Base-by-base conservation (phyloP, 1,140 invertebrate genomes). In the Ips typographus region DNA sequence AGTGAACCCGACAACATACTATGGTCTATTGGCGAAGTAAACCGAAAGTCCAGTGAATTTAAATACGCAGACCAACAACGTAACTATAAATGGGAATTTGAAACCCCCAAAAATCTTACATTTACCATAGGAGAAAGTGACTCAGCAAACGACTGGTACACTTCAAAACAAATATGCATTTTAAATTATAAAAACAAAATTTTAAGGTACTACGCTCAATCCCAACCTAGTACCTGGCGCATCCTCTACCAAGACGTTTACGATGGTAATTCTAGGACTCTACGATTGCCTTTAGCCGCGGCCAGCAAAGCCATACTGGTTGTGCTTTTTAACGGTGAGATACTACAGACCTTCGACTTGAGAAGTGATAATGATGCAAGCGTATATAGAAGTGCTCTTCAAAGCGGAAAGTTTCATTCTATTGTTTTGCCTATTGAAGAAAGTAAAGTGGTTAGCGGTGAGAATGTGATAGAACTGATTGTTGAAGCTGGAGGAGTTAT, bases 201-300 rank as follows among this genome's bases (percentile, higher is more conserved):
- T 65, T 57, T 3, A 43, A 58, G 65, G 55, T 59, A 67, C 22
- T 67, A 67, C 36, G 55, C 65, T 3, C 65, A 67, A 52, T 58
- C 65, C 40, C 3, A 67, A 49, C 5, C 65, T n/a, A 56, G 65
- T 37, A 36, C 22, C 37, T 67, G 65, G 65, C 38, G 6, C 4
- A 59, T 67, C 7, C 4, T 49, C 40, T 67, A 67, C 47, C 36
- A 49, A 51, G 65, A 67, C 44, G 59, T 2, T 37, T 43, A 49
- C 39, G 65, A 67, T 59, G 65, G 65, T 4, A 39, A 44, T 4
- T 3, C 1, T 5, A 47, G 65, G 56, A 58, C 36, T 7, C 40
- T 67, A 22, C 55, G 65, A 1, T 4, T 67, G 7, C 8, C 65
- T 6, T 40, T 67, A 37, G 65, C 55, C 37, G 65, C 42, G 2